These are phyloP conservation scores for Graptemys geographica DNA, from an alignment of 2,797 vertebrate genomes.

Conservation along the genomic window DNA sequence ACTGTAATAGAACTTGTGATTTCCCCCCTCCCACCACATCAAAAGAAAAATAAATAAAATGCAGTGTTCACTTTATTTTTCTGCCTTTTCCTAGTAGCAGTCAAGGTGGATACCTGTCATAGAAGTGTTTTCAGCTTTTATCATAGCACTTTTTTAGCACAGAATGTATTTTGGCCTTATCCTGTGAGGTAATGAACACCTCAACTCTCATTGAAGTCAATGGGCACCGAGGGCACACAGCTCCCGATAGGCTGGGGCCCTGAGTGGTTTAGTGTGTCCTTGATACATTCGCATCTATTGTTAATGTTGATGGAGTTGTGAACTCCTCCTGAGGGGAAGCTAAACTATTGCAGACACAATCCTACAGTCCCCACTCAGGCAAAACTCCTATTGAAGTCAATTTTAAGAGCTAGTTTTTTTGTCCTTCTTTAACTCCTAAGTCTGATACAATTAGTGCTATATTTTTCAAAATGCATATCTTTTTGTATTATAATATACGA, in stretches of 20 bases:
- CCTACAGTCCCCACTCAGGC: neutral
- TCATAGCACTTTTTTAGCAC: neutral
- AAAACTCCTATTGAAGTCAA: neutral
- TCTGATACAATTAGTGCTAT: neutral
- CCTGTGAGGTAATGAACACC: neutral
- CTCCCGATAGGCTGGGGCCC: neutral
- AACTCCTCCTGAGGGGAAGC: neutral
- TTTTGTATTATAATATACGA: neutral
- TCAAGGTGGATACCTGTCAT: neutral
- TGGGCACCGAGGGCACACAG: neutral
- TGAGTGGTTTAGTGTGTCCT: neutral
- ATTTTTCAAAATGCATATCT: neutral
- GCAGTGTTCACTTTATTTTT: neutral
- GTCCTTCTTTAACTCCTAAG: accelerated
- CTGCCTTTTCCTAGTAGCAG: accelerated
- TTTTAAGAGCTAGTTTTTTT: neutral
- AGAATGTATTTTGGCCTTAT: neutral
- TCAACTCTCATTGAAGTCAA: neutral
- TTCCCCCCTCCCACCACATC: neutral
- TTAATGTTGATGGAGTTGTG: neutral
- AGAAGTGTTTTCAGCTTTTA: neutral
- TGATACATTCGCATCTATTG: accelerated
- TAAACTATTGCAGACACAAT: neutral
- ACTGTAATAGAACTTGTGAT: neutral
- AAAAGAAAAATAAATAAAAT: neutral